These are phyloP conservation scores for Rhagium mordax DNA, from an alignment of 2,888 invertebrate species.

Conservation along the genomic window DNA sequence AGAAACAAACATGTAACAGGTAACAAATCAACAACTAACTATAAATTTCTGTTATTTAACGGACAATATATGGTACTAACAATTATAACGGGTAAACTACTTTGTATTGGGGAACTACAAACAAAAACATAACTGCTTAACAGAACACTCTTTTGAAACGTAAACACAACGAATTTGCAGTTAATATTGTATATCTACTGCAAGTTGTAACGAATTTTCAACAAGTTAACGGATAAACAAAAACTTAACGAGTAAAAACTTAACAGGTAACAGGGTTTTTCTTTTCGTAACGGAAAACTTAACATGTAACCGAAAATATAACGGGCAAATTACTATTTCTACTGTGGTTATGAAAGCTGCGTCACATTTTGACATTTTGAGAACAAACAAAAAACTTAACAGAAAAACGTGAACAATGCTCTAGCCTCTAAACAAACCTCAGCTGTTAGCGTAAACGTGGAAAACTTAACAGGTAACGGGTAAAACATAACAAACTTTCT, in stretches of 20 bases:
- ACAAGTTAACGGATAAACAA: not conserved
- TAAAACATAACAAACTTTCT: slow-evolving; percentile 4
- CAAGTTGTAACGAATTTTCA: not conserved
- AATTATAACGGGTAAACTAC: not conserved
- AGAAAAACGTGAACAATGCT: not conserved
- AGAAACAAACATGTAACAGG: not conserved
- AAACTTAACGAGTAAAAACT: not conserved
- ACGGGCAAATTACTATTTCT: not conserved
- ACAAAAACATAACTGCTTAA: not conserved
- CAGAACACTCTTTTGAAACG: not conserved
- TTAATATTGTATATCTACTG: not conserved
- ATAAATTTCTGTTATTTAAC: not conserved
- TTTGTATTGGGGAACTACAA: not conserved
- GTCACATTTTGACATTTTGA: not conserved
- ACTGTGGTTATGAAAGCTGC: not conserved
- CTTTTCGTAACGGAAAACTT: not conserved
- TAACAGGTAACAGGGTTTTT: not conserved
- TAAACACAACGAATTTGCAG: not conserved
- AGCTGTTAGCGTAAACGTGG: not conserved
- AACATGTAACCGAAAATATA: slow-evolving; percentile 9
- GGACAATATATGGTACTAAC: not conserved
- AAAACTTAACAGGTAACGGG: not conserved
- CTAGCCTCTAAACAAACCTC: not conserved
- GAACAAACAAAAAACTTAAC: slow-evolving; percentile 3
- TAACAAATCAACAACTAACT: not conserved